phyloP scores from a whole-genome alignment of 2,797 vertebrate genomes.

The Poeciliopsis presidionis region DNA sequence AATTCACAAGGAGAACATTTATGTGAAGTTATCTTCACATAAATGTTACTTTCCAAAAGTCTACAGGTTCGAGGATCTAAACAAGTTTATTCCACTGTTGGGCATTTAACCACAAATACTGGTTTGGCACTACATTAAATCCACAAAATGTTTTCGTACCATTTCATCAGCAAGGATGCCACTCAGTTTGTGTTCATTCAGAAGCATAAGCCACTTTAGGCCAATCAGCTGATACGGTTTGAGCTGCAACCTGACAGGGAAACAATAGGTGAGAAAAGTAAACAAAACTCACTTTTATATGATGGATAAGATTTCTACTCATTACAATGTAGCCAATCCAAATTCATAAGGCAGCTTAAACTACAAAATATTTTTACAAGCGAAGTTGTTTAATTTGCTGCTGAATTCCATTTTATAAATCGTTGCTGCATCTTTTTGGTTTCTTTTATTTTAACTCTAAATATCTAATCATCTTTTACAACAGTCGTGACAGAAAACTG shows the following conservation, averaged over 20 bases:
- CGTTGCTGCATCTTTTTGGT: neutral
- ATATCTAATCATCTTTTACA: neutral
- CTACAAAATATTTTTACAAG: neutral
- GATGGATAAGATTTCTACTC: neutral
- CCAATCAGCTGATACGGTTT: conserved; percentile 97
- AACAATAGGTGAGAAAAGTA: conserved; percentile 9
- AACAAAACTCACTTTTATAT: neutral
- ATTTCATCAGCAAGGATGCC: conserved; percentile 98
- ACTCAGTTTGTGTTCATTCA: conserved; percentile 92
- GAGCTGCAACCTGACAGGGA: conserved; percentile 83
- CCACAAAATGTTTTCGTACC: conserved; percentile 77
- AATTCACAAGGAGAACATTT: too few relatives aligned
- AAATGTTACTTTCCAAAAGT: neutral
- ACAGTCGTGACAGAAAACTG: neutral
- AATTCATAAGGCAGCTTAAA: neutral
- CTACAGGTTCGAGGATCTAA: neutral
- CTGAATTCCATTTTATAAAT: too few relatives aligned
- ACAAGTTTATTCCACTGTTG: neutral
- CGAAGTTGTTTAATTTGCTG: neutral
- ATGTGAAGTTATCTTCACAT: too few relatives aligned
- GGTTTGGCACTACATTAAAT: neutral
- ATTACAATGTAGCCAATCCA: neutral
- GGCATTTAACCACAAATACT: neutral
- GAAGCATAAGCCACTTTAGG: conserved; percentile 93
- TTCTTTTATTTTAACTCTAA: neutral